Percentiles rank a stretch among this genome's conserved stretches.
phyloP scores from a whole-genome alignment of 2,797 vertebrate genomes.

The Mus spretus region DNA sequence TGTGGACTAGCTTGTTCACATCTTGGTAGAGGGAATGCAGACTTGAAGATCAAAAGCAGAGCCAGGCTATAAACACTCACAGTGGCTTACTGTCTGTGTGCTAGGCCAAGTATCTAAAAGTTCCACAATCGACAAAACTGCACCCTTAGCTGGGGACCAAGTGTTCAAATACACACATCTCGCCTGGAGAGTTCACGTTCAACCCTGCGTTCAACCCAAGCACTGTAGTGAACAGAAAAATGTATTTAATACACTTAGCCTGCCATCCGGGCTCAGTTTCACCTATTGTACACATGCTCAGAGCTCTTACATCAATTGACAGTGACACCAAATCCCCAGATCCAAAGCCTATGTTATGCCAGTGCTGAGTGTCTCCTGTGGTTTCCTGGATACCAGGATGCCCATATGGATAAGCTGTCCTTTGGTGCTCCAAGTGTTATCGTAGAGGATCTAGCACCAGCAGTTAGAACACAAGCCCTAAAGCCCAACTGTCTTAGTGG shows the following conservation, averaged over 20 bases:
- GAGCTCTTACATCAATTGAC: neutral
- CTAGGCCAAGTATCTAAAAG: neutral
- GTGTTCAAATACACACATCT: neutral
- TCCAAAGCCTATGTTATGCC: neutral
- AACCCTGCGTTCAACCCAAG: neutral
- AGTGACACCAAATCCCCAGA: neutral
- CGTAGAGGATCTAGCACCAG: neutral
- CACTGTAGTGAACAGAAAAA: neutral
- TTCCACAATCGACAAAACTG: no score
- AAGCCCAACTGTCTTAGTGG: neutral
- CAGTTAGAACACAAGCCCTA: neutral
- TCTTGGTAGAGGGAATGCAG: neutral
- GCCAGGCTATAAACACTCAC: neutral
- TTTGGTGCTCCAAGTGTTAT: neutral
- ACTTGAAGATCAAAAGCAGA: neutral
- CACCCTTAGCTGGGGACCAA: neutral
- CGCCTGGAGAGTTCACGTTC: no score
- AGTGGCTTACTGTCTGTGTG: neutral
- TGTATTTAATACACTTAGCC: neutral
- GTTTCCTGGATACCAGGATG: neutral
- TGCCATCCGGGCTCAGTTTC: neutral
- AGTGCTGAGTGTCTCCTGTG: neutral
- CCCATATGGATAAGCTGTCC: neutral
- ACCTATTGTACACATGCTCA: neutral
- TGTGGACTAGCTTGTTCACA: neutral